A percentile compares a stretch with the other conserved stretches of the same genome.
phyloP scores from a whole-genome alignment of 2,113 vertebrate species.

The Propithecus coquereli region DNA sequence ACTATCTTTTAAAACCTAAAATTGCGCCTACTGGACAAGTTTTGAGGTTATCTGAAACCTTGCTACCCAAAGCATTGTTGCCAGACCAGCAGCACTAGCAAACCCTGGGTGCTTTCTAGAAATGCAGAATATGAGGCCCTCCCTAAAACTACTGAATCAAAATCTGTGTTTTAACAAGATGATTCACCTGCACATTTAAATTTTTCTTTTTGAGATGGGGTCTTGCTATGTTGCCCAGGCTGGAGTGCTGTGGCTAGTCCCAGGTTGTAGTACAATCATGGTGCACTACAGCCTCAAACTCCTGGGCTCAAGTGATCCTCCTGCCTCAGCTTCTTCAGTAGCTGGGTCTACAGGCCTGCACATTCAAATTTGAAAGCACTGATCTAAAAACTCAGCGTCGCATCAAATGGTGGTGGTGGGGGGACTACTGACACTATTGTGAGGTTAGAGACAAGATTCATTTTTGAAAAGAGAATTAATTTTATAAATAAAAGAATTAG shows the following conservation, averaged over 20 bases:
- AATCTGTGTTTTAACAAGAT: not conserved
- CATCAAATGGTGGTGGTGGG: not conserved
- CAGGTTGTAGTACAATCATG: not conserved
- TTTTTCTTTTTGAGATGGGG: not conserved
- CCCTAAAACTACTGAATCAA: not conserved
- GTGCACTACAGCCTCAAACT: not conserved
- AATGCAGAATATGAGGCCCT: not conserved
- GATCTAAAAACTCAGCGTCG: not conserved
- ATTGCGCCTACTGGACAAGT: not conserved
- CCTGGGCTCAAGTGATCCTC: not conserved
- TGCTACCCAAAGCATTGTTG: not conserved
- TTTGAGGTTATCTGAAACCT: not conserved
- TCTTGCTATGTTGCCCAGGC: not conserved
- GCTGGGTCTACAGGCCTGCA: not conserved
- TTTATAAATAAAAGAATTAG: not conserved
- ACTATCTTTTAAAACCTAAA: conserved; percentile 33
- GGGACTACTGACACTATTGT: not conserved
- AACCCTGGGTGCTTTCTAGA: not conserved
- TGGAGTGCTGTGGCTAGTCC: not conserved
- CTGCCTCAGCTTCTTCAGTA: not conserved
- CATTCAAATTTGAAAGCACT: not conserved
- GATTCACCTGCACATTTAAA: not conserved
- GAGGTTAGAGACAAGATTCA: not conserved
- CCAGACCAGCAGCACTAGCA: not conserved
- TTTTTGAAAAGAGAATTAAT: not conserved